Evolutionary conservation across 2,113 vertebrate species (phyloP).

Genomic region (Psittacus erithacus): DNA sequence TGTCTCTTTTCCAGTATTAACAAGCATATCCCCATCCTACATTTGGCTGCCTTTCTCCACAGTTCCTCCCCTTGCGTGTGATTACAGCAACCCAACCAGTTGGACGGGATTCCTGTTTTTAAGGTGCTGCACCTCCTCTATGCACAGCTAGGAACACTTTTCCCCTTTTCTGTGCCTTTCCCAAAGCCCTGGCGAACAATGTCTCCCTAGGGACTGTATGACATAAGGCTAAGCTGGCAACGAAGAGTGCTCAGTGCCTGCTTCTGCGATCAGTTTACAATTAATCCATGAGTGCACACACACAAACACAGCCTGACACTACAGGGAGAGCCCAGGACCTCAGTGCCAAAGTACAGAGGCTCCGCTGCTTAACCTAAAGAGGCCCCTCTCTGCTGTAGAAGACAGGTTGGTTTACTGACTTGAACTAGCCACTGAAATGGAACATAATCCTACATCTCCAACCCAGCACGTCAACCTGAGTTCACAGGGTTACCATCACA

Average conservation of each 20-base stretch:
- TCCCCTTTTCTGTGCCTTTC: background rate
- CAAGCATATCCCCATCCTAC: constrained; percentile 9
- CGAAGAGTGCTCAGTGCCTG: background rate
- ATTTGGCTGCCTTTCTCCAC: background rate
- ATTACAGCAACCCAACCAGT: constrained; percentile 39
- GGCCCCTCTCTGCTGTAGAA: background rate
- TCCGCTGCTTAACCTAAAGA: background rate
- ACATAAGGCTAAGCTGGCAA: background rate
- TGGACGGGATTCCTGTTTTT: constrained; percentile 41
- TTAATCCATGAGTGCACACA: constrained; percentile 27
- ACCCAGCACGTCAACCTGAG: fast-evolving
- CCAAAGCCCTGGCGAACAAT: background rate
- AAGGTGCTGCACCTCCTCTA: background rate
- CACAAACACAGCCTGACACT: background rate
- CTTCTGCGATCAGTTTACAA: background rate
- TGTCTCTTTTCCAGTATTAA: background rate
- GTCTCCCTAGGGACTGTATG: background rate
- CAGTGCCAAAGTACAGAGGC: background rate
- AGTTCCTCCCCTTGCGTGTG: constrained; percentile 9
- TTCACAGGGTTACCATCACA: background rate
- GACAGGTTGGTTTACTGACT: background rate
- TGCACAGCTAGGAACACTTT: background rate
- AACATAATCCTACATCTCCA: background rate
- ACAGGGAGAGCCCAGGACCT: background rate
- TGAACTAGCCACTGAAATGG: background rate